A percentile compares a stretch with the other conserved stretches of the same genome.
These are phyloP conservation scores for Porphyrio hochstetteri DNA, from an alignment of 2,113 vertebrate genomes.

Conservation along the genomic window DNA sequence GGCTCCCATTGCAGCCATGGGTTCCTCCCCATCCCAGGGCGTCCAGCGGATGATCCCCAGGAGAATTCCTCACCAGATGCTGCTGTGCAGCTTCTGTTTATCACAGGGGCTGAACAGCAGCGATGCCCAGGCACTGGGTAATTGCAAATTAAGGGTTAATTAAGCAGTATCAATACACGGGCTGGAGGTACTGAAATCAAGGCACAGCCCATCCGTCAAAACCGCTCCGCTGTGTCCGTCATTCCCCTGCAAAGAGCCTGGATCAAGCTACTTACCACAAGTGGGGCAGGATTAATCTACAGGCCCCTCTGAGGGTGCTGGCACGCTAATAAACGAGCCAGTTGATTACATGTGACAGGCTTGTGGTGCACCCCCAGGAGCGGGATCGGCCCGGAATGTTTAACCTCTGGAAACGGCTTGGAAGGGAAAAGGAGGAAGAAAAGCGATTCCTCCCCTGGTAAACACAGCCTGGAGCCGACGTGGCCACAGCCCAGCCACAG, in stretches of 20 bases:
- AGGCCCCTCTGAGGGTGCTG: slow-evolving; percentile 34
- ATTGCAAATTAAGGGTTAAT: slow-evolving; percentile 28
- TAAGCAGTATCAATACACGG: background rate
- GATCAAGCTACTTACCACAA: slow-evolving; percentile 53
- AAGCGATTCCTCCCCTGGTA: slow-evolving; percentile 7
- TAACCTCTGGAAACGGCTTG: slow-evolving; percentile 39
- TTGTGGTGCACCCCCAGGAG: slow-evolving; percentile 64
- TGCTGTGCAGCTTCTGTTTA: background rate
- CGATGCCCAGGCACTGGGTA: fast-evolving
- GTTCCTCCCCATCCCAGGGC: background rate
- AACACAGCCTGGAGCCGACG: background rate
- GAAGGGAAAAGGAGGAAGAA: background rate
- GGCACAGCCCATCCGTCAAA: slow-evolving; percentile 18
- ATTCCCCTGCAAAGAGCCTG: slow-evolving; percentile 25
- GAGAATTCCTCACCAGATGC: background rate
- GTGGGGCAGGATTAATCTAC: slow-evolving; percentile 44
- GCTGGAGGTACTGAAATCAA: background rate
- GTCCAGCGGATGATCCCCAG: background rate
- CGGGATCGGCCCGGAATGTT: slow-evolving; percentile 34
- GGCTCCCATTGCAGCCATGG: fast-evolving
- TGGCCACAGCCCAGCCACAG: background rate
- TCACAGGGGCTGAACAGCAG: background rate
- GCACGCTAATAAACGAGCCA: slow-evolving; percentile 59
- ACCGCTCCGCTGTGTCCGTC: background rate
- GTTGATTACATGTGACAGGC: slow-evolving; percentile 67